These are phyloP conservation scores for Furcula furcula DNA, from an alignment of 2,888 invertebrate genomes.

Conservation along the genomic window DNA sequence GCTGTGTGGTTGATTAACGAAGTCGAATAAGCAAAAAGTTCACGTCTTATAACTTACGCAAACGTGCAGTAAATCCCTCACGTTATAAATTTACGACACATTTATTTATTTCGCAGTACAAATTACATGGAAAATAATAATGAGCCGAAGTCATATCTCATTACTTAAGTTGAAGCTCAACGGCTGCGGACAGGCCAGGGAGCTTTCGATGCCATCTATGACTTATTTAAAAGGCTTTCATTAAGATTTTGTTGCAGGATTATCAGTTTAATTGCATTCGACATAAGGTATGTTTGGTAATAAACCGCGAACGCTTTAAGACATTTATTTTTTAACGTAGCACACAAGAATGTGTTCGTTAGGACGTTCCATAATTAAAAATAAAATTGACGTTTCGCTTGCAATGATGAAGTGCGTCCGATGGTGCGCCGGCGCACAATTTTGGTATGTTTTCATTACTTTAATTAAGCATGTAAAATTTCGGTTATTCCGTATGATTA, in stretches of 20 bases:
- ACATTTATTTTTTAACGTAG: conserved; percentile 7
- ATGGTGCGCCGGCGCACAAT: conserved; percentile 39
- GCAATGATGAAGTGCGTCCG: conserved; percentile 34
- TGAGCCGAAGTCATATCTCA: conserved; percentile 74
- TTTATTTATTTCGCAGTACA: conserved; percentile 58
- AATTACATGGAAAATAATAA: conserved; percentile 70
- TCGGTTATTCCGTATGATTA: too few species aligned
- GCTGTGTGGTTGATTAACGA: conserved; percentile 12
- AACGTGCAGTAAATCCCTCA: conserved; percentile 56
- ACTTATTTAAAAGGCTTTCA: conserved; percentile 37
- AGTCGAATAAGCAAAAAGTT: conserved; percentile 28
- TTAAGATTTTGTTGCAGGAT: conserved; percentile 12
- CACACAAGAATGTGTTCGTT: conserved; percentile 62
- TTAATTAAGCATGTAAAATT: too few species aligned
- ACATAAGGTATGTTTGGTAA: conserved; percentile 13
- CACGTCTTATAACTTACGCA: conserved; percentile 42
- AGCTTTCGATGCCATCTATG: conserved; percentile 52
- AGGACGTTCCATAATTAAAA: conserved; percentile 66
- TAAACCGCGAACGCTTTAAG: conserved; percentile 5
- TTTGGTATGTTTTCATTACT: conserved; percentile 24
- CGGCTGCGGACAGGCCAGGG: conserved; percentile 60
- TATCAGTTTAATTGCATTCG: conserved; percentile 12
- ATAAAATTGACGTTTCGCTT: conserved; percentile 55
- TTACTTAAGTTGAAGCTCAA: conserved; percentile 71
- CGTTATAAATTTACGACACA: conserved; percentile 56